Evolutionary conservation across 2,797 vertebrate species (phyloP).

Genomic region (Melopsittacus undulatus): DNA sequence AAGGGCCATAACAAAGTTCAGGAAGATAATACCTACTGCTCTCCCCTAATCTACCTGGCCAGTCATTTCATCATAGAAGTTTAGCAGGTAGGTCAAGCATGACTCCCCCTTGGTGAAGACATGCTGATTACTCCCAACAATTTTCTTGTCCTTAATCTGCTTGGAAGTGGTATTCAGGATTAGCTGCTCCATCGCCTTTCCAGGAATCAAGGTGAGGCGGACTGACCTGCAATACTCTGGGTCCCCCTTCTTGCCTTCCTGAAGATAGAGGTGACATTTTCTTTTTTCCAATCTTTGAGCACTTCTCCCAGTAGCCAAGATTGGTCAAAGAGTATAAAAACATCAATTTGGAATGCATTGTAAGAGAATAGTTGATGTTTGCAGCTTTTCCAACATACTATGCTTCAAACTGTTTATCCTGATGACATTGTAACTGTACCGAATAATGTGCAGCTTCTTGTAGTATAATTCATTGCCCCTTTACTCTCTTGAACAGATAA

Average conservation of each 20-base stretch:
- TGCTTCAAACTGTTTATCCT: background rate
- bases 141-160: background rate
- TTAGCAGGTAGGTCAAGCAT: background rate
- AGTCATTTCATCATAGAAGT: background rate
- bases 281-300: background rate
- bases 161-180: background rate
- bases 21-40: background rate
- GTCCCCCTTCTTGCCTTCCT: background rate
- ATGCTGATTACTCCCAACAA: background rate
- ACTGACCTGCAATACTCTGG: background rate
- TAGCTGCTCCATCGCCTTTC: background rate
- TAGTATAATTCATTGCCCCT: background rate
- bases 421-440: background rate
- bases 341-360: background rate
- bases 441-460: background rate
- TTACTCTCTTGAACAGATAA: background rate
- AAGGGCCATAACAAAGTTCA: background rate
- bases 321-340: background rate
- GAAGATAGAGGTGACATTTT: background rate
- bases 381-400: background rate
- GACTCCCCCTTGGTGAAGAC: background rate
- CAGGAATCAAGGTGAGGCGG: background rate
- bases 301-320: background rate
- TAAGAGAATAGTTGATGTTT: background rate
- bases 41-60: background rate